Conservation (phyloP, 2,888 invertebrate genomes). For the Gastracanthus pulcherrimus region DNA sequence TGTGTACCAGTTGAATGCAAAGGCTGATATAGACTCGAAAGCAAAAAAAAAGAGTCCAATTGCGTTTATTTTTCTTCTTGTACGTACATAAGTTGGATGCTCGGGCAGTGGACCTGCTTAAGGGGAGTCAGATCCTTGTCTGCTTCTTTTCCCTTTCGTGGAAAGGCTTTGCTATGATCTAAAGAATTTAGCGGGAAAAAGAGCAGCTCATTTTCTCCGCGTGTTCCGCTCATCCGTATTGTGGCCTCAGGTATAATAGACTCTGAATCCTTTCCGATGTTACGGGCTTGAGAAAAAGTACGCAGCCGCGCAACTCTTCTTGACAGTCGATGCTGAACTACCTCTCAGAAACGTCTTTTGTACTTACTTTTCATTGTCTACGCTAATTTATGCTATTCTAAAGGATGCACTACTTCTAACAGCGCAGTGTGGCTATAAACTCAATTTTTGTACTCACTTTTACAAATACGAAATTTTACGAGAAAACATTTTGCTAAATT, state of each 20-base stretch:
- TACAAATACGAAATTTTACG: neutral
- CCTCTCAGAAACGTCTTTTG: neutral
- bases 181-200: conserved; percentile 44
- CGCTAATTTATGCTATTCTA: too few relatives aligned
- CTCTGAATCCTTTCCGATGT: conserved; percentile 13
- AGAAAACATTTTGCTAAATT: too few relatives aligned
- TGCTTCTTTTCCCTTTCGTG: conserved; percentile 41
- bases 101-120: too few relatives aligned
- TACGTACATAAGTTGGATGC: too few relatives aligned
- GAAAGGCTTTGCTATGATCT: conserved; percentile 42
- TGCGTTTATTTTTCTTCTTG: too few relatives aligned
- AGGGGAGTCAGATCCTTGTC: neutral
- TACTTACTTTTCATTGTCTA: neutral
- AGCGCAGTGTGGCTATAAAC: neutral
- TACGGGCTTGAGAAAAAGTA: conserved; percentile 17
- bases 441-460: neutral
- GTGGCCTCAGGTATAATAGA: conserved; percentile 26
- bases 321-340: conserved; percentile 3
- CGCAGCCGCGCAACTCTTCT: conserved; percentile 1
- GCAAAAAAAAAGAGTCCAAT: too few relatives aligned
- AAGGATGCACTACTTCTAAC: too few relatives aligned
- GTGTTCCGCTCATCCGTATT: conserved; percentile 31
- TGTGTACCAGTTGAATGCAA: too few relatives aligned
- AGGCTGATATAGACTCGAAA: too few relatives aligned
- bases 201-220: conserved; percentile 29